phyloP scores from a whole-genome alignment of 2,888 invertebrate genomes.

The Empis stercorea region DNA sequence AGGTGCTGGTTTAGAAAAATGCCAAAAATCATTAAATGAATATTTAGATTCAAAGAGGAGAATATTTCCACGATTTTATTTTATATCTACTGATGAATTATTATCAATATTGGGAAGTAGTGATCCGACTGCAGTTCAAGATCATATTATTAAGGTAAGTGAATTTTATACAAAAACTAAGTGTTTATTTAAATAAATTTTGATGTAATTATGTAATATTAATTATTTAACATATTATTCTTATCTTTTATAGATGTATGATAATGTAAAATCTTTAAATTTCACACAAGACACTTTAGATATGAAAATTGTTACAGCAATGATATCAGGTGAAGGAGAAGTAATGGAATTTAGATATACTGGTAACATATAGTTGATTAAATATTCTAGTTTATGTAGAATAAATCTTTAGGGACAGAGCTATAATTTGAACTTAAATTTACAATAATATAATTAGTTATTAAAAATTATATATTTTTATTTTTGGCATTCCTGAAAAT shows the following conservation, averaged over 20 bases:
- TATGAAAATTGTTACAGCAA: constrained; percentile 57
- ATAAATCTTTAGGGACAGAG: too few species aligned
- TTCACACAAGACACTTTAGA: constrained; percentile 53
- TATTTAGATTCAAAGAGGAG: constrained; percentile 79
- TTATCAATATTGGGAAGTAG: constrained; percentile 80
- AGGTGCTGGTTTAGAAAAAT: constrained; percentile 65
- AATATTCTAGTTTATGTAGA: too few species aligned
- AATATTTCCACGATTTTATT: constrained; percentile 83
- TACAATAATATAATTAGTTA: too few species aligned
- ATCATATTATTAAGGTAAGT: constrained; percentile 78
- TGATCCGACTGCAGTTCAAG: constrained; percentile 72
- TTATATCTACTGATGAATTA: constrained; percentile 86
- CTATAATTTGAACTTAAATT: too few species aligned
- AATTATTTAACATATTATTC: neutral
- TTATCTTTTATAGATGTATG: constrained; percentile 61
- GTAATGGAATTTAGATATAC: constrained; percentile 65
- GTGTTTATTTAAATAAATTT: too few species aligned
- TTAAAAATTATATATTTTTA: too few species aligned
- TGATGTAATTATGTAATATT: neutral
- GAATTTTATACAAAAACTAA: neutral
- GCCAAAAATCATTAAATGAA: constrained; percentile 83
- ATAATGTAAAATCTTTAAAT: constrained; percentile 68
- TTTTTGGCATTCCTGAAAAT: too few species aligned
- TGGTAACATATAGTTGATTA: constrained; percentile 20
- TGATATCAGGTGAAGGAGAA: constrained; percentile 82